Evolutionary conservation across 2,888 invertebrate species (phyloP).

Genomic region (Nipponacmea schrenckii): DNA sequence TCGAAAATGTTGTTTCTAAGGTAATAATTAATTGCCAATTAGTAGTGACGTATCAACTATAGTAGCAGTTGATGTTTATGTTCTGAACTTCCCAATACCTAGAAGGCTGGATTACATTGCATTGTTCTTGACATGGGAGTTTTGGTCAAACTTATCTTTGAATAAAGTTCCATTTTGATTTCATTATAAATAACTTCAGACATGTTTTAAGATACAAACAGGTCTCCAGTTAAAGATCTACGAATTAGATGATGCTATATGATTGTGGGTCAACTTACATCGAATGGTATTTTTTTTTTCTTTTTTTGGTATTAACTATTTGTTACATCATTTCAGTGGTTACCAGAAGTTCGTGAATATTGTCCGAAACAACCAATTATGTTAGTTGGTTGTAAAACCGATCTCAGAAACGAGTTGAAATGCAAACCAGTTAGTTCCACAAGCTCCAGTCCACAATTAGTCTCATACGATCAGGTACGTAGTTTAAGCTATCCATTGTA

Average conservation of each 20-base stretch:
- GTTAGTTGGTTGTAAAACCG: conserved; percentile 77
- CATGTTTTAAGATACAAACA: no score
- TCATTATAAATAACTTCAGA: no score
- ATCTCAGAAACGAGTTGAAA: conserved; percentile 74
- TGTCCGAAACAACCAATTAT: conserved; percentile 74
- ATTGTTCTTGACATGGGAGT: neutral
- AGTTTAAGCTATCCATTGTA: neutral
- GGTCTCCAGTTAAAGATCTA: no score
- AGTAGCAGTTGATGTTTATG: no score
- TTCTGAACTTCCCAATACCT: no score
- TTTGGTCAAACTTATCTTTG: neutral
- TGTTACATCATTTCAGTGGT: conserved; percentile 72
- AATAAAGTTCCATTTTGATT: no score
- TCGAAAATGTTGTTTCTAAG: conserved; percentile 55
- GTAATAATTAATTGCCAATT: conserved; percentile 30
- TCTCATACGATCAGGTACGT: conserved; percentile 53
- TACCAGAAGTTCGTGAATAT: conserved; percentile 75
- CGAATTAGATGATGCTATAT: no score
- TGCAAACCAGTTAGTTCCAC: conserved; percentile 70
- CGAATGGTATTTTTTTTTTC: neutral
- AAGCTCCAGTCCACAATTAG: conserved; percentile 35
- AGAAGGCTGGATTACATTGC: neutral
- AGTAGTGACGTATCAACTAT: neutral
- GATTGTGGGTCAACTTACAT: no score
- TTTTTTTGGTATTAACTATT: no score